These are phyloP conservation scores for Tineola bisselliella DNA, from an alignment of 2,888 invertebrate species.

Conservation along the genomic window DNA sequence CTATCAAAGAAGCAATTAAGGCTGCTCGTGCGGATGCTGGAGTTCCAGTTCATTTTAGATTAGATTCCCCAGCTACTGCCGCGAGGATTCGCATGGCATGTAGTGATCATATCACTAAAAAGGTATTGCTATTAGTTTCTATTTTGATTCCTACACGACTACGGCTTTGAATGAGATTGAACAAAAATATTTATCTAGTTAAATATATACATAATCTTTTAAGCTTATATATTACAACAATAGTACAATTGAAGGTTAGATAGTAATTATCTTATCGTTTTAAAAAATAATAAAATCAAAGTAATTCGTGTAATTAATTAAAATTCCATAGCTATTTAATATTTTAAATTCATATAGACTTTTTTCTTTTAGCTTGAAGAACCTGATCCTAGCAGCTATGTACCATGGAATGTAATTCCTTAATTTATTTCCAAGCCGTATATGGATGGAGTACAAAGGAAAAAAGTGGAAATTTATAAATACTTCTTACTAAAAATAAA, in stretches of 20 bases:
- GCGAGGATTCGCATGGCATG: constrained; percentile 83
- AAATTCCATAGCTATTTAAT: too few species aligned
- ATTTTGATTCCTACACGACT: neutral
- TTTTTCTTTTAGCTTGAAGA: neutral
- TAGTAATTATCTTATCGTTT: too few species aligned
- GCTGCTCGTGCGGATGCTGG: constrained; percentile 74
- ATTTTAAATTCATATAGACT: neutral
- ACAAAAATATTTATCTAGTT: too few species aligned
- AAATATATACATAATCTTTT: neutral
- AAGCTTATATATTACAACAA: neutral
- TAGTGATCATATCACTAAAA: constrained; percentile 73
- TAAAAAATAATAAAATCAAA: too few species aligned
- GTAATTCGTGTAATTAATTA: too few species aligned
- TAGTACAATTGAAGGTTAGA: neutral
- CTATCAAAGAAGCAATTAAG: constrained; percentile 80
- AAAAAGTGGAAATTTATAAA: too few species aligned
- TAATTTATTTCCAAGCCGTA: neutral
- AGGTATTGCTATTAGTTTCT: constrained; percentile 50
- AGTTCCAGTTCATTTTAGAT: constrained; percentile 56
- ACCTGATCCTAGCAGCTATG: neutral
- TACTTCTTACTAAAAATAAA: too few species aligned
- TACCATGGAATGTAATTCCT: constrained; percentile 6
- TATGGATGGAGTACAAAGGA: neutral
- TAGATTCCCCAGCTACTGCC: constrained; percentile 82
- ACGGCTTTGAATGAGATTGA: too few species aligned